Conservation (phyloP, 2,888 invertebrate genomes). For the Mayetiola destructor region DNA sequence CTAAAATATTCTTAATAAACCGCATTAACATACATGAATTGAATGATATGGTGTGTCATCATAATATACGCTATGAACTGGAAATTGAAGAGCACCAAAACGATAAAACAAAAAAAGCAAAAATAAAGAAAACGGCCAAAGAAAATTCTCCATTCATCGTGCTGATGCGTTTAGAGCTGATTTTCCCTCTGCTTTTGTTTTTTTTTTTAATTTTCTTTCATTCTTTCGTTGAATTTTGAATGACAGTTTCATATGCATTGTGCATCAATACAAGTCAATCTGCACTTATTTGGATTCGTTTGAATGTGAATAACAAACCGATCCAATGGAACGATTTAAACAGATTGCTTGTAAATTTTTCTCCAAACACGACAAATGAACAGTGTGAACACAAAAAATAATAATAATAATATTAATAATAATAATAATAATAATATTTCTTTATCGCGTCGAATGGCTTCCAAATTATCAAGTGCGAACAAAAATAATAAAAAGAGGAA, state of each 20-base stretch:
- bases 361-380: too few relatives aligned
- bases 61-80: too few relatives aligned
- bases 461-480: slow-evolving; percentile 11
- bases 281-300: slow-evolving; percentile 1
- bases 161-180: too few relatives aligned
- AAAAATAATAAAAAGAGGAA: neutral
- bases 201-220: neutral
- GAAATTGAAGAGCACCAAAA: too few relatives aligned
- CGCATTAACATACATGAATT: neutral
- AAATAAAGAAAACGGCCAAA: too few relatives aligned
- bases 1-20: too few relatives aligned
- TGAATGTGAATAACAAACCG: neutral
- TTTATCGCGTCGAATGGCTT: neutral
- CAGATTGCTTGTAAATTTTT: neutral
- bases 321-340: neutral
- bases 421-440: neutral
- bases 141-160: too few relatives aligned
- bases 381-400: neutral
- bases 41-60: too few relatives aligned
- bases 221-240: neutral
- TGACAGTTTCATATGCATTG: neutral
- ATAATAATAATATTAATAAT: neutral
- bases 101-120: too few relatives aligned
- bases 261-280: neutral
- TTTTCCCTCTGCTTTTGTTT: neutral